These are phyloP conservation scores for Orchesellides sinensis DNA, from an alignment of 2,888 invertebrate species.

Conservation along the genomic window DNA sequence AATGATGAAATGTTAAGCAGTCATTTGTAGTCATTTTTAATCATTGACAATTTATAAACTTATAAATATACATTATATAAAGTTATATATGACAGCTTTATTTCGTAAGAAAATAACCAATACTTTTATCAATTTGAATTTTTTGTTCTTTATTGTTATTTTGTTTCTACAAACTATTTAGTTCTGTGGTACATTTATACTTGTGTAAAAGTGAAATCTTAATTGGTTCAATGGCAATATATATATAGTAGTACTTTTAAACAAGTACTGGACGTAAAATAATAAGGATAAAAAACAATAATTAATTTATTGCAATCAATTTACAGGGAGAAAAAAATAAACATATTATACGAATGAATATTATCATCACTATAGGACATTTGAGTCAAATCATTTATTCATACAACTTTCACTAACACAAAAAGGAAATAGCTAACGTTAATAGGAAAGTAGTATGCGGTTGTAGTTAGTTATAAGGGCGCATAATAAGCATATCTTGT, in stretches of 20 bases:
- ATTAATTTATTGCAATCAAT: constrained; percentile 46
- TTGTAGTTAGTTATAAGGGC: background rate
- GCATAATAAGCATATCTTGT: no score
- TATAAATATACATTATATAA: no score
- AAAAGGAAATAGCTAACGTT: no score
- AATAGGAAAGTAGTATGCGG: background rate
- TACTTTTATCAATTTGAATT: background rate
- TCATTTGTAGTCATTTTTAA: background rate
- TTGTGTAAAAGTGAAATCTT: constrained; percentile 12
- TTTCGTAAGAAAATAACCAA: no score
- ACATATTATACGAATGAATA: background rate
- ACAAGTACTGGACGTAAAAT: constrained; percentile 8
- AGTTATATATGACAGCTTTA: no score
- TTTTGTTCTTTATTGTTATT: constrained; percentile 5
- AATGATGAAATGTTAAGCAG: background rate
- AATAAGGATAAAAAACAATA: constrained; percentile 19
- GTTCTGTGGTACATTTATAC: background rate
- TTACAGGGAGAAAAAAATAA: constrained; percentile 29
- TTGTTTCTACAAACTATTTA: constrained; percentile 11
- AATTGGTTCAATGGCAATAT: constrained; percentile 61
- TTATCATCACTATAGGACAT: background rate
- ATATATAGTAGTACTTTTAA: constrained; percentile 53
- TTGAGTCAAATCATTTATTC: background rate
- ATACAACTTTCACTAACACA: background rate
- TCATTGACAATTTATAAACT: background rate